phyloP scores from a whole-genome alignment of 2,797 vertebrate species.

The Xyrichtys novacula region DNA sequence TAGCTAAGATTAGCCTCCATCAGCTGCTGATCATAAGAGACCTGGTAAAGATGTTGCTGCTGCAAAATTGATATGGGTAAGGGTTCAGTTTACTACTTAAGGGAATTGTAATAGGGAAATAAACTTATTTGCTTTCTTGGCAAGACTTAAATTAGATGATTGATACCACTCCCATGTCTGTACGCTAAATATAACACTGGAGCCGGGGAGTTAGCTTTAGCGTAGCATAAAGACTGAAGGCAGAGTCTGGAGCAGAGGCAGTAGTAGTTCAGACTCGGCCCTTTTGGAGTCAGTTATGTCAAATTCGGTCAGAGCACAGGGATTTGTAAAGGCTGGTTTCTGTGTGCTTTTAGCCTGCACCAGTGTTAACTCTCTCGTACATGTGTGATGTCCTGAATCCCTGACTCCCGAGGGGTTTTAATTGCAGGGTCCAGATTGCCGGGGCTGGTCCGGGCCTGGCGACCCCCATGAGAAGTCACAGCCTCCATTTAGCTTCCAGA shows the following conservation, averaged over 20 bases:
- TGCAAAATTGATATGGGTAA: slow-evolving; percentile 9
- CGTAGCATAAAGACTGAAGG: slow-evolving; percentile 3
- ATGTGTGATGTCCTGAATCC: slow-evolving; percentile 70
- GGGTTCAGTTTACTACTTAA: slow-evolving; percentile 9
- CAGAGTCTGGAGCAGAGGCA: not conserved
- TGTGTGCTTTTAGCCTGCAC: slow-evolving; percentile 20
- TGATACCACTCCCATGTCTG: slow-evolving; percentile 13
- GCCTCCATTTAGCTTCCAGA: slow-evolving; percentile 90
- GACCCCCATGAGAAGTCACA: slow-evolving; percentile 85
- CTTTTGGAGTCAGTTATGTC: not conserved
- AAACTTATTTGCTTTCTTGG: slow-evolving; percentile 7
- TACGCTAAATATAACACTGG: slow-evolving; percentile 2
- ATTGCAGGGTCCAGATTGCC: slow-evolving; percentile 84
- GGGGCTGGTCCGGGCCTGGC: slow-evolving; percentile 72
- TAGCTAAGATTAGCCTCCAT: slow-evolving; percentile 7
- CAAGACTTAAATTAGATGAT: slow-evolving; percentile 9
- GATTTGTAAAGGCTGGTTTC: slow-evolving; percentile 18
- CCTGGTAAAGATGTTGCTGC: not conserved
- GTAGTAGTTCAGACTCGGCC: not conserved
- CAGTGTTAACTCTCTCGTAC: slow-evolving; percentile 55
- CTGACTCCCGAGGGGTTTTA: slow-evolving; percentile 78
- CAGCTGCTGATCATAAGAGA: slow-evolving; percentile 10
- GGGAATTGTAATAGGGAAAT: slow-evolving; percentile 10
- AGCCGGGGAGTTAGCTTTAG: slow-evolving; percentile 1
- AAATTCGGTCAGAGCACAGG: slow-evolving; percentile 7